A percentile compares a stretch with the other conserved stretches of the same genome.
These are phyloP conservation scores for Anagyrus pseudococci DNA, from an alignment of 2,888 invertebrate species.

Conservation along the genomic window DNA sequence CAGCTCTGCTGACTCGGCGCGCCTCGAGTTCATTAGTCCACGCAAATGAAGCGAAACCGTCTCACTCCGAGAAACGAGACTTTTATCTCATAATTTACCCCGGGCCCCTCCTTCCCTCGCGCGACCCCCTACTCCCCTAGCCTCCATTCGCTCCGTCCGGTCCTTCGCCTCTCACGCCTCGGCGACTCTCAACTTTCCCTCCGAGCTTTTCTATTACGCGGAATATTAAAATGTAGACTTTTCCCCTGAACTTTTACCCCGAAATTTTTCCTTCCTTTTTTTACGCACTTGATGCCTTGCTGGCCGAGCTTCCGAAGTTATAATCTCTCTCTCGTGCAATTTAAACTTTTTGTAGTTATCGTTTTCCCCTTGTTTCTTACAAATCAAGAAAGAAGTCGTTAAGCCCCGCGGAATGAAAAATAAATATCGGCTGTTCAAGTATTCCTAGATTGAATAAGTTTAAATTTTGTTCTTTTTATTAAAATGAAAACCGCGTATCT, in stretches of 20 bases:
- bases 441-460: too few species aligned
- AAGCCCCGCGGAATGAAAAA: too few species aligned
- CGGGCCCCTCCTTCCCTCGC: conserved; percentile 18
- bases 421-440: too few species aligned
- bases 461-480: too few species aligned
- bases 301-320: neutral
- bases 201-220: conserved; percentile 31
- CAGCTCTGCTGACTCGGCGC: conserved; percentile 27
- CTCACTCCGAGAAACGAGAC: conserved; percentile 38
- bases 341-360: too few species aligned
- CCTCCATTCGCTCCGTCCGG: conserved; percentile 26
- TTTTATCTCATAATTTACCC: conserved; percentile 52
- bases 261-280: conserved; percentile 2
- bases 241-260: neutral
- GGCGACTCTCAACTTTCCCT: conserved; percentile 28
- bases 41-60: conserved; percentile 46
- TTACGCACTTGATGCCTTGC: neutral
- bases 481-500: too few species aligned
- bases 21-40: conserved; percentile 45
- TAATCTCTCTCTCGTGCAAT: neutral
- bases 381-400: too few species aligned
- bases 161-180: conserved; percentile 8
- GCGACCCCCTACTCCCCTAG: conserved; percentile 5
- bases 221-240: conserved; percentile 34
- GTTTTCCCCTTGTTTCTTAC: too few species aligned